phyloP scores from a whole-genome alignment of 2,797 vertebrate species.

The Serranus cabrilla region DNA sequence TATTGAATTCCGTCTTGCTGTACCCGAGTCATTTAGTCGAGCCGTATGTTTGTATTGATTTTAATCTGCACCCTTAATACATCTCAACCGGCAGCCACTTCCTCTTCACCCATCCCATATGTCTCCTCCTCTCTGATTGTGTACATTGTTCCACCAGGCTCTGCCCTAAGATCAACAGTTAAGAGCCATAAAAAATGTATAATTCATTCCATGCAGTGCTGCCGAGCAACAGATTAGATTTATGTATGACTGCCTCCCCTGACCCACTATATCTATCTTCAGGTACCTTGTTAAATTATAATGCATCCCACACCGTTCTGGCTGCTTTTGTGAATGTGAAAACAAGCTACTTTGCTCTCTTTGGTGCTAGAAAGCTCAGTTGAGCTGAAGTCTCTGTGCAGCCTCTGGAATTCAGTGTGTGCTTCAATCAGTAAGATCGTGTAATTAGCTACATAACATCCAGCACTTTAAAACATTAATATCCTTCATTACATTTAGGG shows the following conservation, averaged over 20 bases:
- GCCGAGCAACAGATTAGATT: constrained; percentile 68
- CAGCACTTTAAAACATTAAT: neutral
- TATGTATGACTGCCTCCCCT: constrained; percentile 63
- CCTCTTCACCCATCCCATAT: constrained; percentile 3
- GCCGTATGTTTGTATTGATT: constrained; percentile 76
- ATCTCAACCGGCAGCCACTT: constrained; percentile 14
- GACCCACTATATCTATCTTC: constrained; percentile 65
- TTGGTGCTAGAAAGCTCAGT: neutral
- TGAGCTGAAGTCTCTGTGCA: neutral
- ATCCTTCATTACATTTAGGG: neutral
- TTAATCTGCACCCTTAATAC: constrained; percentile 64
- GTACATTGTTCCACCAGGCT: constrained; percentile 39
- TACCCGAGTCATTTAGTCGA: constrained; percentile 49
- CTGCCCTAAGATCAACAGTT: constrained; percentile 64
- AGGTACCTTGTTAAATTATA: constrained; percentile 52
- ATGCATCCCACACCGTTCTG: constrained; percentile 34
- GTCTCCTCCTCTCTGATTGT: constrained; percentile 38
- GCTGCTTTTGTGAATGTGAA: constrained; percentile 19
- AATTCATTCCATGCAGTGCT: constrained; percentile 68
- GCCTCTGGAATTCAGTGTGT: neutral
- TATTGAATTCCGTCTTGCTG: constrained; percentile 53
- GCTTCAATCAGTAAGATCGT: neutral
- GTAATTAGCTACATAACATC: neutral
- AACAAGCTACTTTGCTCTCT: constrained; percentile 16
- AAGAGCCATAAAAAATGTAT: constrained; percentile 72